phyloP scores from a whole-genome alignment of 2,797 vertebrate genomes.

The Aselliscus stoliczkanus region DNA sequence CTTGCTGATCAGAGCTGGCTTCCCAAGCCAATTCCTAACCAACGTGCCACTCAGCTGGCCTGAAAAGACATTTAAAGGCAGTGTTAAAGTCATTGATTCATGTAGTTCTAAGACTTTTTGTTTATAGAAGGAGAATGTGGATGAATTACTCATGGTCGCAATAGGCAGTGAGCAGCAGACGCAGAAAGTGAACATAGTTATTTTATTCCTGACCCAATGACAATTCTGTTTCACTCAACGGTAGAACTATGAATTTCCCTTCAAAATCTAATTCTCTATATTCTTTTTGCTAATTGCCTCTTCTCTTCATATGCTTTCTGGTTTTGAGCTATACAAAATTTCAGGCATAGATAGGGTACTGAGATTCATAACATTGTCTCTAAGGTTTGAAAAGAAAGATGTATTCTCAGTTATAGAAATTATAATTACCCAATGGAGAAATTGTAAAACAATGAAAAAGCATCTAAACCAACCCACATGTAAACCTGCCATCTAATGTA shows the following conservation, averaged over 20 bases:
- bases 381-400: not conserved
- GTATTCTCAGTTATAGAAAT: not conserved
- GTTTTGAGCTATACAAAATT: not conserved
- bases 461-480: not conserved
- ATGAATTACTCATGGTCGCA: not conserved
- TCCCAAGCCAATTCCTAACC: no score
- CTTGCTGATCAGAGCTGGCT: no score
- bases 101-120: not conserved
- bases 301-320: not conserved
- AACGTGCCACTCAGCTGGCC: no score
- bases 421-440: not conserved
- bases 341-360: not conserved
- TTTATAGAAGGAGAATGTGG: not conserved
- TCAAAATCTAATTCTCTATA: not conserved
- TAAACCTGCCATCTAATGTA: not conserved
- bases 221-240: not conserved
- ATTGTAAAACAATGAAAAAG: not conserved
- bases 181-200: not conserved
- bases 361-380: not conserved
- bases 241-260: not conserved
- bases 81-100: not conserved
- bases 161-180: not conserved
- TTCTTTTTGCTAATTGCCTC: not conserved
- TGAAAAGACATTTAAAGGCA: no score
- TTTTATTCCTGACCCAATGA: not conserved